Percentiles rank a stretch among this genome's conserved stretches.
phyloP scores from a whole-genome alignment of 2,113 vertebrate genomes.

The Elachura formosa region DNA sequence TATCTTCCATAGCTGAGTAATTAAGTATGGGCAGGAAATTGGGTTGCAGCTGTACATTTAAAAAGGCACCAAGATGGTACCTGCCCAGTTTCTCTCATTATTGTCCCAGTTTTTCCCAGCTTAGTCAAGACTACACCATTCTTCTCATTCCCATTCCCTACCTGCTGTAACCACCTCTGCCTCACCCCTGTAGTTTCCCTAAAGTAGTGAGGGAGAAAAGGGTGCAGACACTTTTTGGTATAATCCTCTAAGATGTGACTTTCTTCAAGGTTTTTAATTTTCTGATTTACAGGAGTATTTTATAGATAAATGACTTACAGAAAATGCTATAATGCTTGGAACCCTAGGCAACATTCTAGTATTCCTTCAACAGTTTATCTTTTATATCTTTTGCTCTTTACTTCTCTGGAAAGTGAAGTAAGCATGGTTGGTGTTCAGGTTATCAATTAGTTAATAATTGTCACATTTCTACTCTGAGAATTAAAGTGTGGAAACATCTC shows the following conservation, averaged over 20 bases:
- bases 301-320: not conserved
- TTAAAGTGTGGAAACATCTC: not conserved
- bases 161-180: not conserved
- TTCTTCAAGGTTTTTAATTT: not conserved
- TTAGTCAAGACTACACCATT: not conserved
- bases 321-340: not conserved
- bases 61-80: not conserved
- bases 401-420: not conserved
- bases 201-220: not conserved
- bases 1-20: not conserved
- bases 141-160: not conserved
- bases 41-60: not conserved
- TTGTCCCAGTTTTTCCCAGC: not conserved
- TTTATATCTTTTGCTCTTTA: not conserved
- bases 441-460: not conserved
- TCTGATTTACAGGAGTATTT: not conserved
- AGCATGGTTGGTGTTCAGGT: not conserved
- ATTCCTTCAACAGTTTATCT: not conserved
- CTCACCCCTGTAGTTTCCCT: not conserved
- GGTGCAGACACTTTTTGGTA: not conserved
- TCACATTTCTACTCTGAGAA: conserved; percentile 1
- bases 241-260: not conserved
- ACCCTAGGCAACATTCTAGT: not conserved
- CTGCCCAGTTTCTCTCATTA: not conserved
- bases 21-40: not conserved